Evolutionary conservation across 2,888 invertebrate species (phyloP).

Genomic region (Notodromas monacha): DNA sequence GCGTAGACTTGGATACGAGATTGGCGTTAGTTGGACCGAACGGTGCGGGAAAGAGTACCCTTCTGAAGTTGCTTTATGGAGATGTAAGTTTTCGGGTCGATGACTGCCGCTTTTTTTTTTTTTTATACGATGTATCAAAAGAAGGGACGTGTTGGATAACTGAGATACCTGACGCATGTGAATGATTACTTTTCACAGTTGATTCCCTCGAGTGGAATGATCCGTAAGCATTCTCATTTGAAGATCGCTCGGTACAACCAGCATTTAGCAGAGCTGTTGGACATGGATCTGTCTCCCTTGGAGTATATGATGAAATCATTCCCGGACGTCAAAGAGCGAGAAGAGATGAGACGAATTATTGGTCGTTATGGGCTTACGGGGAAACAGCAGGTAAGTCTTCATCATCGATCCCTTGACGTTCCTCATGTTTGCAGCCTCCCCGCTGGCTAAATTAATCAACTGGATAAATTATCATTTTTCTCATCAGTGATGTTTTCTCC

Average conservation of each 20-base stretch:
- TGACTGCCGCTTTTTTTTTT: neutral
- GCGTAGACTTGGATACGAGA: conserved; percentile 82
- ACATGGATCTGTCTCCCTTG: conserved; percentile 68
- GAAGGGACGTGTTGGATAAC: too few relatives aligned
- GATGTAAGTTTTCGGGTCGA: conserved; percentile 31
- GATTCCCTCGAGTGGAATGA: conserved; percentile 77
- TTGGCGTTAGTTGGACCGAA: conserved; percentile 85
- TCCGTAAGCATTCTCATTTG: conserved; percentile 87
- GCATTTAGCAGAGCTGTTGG: conserved; percentile 80
- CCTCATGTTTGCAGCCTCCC: neutral
- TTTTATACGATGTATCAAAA: neutral
- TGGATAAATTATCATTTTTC: too few relatives aligned
- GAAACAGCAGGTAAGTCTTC: conserved; percentile 45
- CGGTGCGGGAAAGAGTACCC: conserved; percentile 92
- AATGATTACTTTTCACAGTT: conserved; percentile 25
- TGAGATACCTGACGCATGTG: neutral
- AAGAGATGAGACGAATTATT: conserved; percentile 96
- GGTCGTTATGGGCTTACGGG: conserved; percentile 92
- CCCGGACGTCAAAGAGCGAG: conserved; percentile 82
- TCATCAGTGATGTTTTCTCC: too few relatives aligned
- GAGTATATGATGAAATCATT: conserved; percentile 95
- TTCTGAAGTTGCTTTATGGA: conserved; percentile 73
- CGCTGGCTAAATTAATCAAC: too few relatives aligned
- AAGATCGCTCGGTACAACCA: conserved; percentile 93
- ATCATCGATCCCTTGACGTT: neutral